A percentile compares a stretch with the other conserved stretches of the same genome.
Evolutionary conservation across 2,797 vertebrate species (phyloP).

Genomic region (Sebastes taczanowskii): DNA sequence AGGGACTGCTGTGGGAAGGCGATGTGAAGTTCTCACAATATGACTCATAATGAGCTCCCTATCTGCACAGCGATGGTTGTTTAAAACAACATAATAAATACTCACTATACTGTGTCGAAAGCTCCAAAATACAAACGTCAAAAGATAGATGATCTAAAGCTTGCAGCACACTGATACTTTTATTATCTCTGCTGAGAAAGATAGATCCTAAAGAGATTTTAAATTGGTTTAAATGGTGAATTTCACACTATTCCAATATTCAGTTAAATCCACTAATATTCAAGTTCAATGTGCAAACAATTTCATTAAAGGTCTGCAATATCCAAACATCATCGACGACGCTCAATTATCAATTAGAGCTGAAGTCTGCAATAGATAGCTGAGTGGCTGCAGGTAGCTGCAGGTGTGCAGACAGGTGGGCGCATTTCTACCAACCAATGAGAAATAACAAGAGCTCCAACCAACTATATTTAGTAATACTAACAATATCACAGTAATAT

Average conservation of each 20-base stretch:
- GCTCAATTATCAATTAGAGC: background rate
- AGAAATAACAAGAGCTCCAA: background rate
- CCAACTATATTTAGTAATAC: background rate
- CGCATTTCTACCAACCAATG: background rate
- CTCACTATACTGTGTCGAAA: background rate
- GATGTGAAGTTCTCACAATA: constrained; percentile 55
- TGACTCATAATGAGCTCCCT: constrained; percentile 39
- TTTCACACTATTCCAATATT: background rate
- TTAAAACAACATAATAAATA: background rate
- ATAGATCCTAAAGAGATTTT: background rate
- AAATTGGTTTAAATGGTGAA: background rate
- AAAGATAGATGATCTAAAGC: background rate
- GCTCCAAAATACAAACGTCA: background rate
- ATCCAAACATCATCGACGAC: background rate
- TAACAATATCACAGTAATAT: background rate
- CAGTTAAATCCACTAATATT: background rate
- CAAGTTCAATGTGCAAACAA: background rate
- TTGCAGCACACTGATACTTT: background rate
- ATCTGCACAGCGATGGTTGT: background rate
- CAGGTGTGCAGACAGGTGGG: constrained; percentile 36
- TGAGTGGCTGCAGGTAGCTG: background rate
- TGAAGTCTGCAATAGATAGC: background rate
- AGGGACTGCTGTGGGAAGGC: constrained; percentile 38
- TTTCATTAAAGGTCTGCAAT: background rate
- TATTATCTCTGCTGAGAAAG: background rate